Evolutionary conservation across 2,888 invertebrate genomes (phyloP).

Genomic region (Agonopterix alstromeriana): DNA sequence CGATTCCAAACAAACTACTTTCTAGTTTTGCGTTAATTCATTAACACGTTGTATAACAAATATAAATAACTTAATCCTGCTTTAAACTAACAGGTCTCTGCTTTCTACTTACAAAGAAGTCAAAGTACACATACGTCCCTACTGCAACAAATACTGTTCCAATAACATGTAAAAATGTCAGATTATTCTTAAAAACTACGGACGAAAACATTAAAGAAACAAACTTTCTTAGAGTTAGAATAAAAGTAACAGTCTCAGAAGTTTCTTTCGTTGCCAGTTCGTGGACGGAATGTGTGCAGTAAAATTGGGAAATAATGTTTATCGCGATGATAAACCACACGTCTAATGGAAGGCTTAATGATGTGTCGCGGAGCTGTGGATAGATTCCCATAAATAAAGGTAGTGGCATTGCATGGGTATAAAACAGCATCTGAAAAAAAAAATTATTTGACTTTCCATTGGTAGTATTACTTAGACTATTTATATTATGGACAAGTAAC

Average conservation of each 20-base stretch:
- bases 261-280: constrained; percentile 55
- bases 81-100: constrained; percentile 50
- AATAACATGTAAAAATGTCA: constrained; percentile 49
- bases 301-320: constrained; percentile 53
- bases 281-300: constrained; percentile 59
- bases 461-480: too few relatives aligned
- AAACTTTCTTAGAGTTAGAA: constrained; percentile 61
- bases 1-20: too few relatives aligned
- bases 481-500: too few relatives aligned
- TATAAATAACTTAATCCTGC: constrained; percentile 21
- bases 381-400: constrained; percentile 51
- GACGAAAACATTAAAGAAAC: constrained; percentile 55
- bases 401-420: constrained; percentile 53
- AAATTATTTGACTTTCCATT: neutral
- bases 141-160: constrained; percentile 51
- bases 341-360: constrained; percentile 25
- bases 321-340: constrained; percentile 44
- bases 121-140: constrained; percentile 63
- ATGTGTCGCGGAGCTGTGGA: constrained; percentile 37
- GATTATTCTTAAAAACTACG: constrained; percentile 60
- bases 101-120: constrained; percentile 41
- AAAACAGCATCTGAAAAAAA: constrained; percentile 64
- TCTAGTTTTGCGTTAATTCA: too few relatives aligned
- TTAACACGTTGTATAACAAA: too few relatives aligned
- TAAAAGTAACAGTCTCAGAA: constrained; percentile 60